Evolutionary conservation across 2,113 vertebrate genomes (phyloP).

Genomic region (Microcebus tavaratra): DNA sequence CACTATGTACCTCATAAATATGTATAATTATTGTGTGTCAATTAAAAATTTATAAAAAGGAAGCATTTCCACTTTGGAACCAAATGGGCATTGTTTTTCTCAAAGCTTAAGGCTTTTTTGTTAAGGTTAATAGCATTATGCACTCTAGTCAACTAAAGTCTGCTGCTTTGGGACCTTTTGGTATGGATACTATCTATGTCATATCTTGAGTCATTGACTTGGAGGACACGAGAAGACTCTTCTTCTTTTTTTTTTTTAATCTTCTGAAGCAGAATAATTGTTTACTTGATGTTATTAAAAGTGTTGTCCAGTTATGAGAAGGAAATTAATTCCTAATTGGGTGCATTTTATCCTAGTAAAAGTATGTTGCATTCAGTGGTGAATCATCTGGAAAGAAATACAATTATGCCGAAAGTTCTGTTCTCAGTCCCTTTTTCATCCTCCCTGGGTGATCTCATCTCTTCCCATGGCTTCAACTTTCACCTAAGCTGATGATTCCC

Average conservation of each 20-base stretch:
- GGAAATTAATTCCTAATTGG: conserved; percentile 37
- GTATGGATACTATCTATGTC: not conserved
- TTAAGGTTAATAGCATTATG: not conserved
- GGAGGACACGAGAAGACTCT: not conserved
- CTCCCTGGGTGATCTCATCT: conserved; percentile 28
- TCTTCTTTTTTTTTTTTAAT: not conserved
- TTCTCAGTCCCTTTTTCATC: conserved; percentile 29
- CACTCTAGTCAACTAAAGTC: not conserved
- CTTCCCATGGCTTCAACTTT: not conserved
- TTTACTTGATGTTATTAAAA: not conserved
- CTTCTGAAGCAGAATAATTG: not conserved
- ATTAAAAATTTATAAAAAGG: not conserved
- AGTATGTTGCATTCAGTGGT: conserved; percentile 40
- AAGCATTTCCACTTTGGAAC: conserved; percentile 37
- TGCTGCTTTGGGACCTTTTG: not conserved
- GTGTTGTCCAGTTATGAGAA: not conserved
- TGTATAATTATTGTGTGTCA: not conserved
- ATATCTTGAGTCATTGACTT: not conserved
- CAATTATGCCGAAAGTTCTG: conserved; percentile 52
- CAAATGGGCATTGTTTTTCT: conserved; percentile 27
- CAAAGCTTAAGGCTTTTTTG: conserved; percentile 4
- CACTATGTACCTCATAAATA: not conserved
- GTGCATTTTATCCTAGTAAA: conserved; percentile 46
- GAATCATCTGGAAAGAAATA: conserved; percentile 59
- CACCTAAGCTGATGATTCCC: not conserved